Base-by-base conservation (phyloP, 2,888 invertebrate species). In the Netelia inedita region DNA sequence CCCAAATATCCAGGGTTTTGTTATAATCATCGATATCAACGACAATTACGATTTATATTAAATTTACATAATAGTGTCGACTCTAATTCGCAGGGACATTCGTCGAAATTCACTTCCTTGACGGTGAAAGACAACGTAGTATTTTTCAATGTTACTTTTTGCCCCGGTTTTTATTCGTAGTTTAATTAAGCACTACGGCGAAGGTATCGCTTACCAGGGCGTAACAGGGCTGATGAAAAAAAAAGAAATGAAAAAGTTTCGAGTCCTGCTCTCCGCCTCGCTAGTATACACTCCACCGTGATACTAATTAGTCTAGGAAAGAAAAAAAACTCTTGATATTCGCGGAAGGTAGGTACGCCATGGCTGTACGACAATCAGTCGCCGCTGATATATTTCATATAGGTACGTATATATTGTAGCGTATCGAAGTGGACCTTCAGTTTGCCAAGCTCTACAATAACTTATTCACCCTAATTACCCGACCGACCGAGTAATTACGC, bases 391-490 rank as follows among this genome's bases (percentile, higher is more conserved):
- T 69, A 61, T 21, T 21, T 10, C 55, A 50, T 53, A 74, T 50
- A 50, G 16, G 28, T 53, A 63, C 28, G 16, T 55, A 66, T 28
- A 63, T 50, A 63, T 50, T 16, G 23, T 14, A 16, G 46, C 21
- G 5, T 74, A 74, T 74, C n/a, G 41, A 75, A 55, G 55, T 55
- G 21, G 55, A 50, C 53, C 63, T 66, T 46, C 41, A 73, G 75
- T 69, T 66, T 75, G 61, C 81, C 69, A 81, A 75, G 69, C 75
- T 68, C 50, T 43, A 41, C 68, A 55, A 59, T 81, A 69, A 81
- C 41, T 81, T 75, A 81, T 75, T 81, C 59, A 68, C 50, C 55
- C 46, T 81, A 81, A 81, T 81, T 81, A 81, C 80, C 50, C 80
- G 80, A 81, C 53, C 81, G 74, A 75, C 66, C 66, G 53, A 63